Evolutionary conservation across 2,113 vertebrate species (phyloP).

Genomic region (Monopterus albus): DNA sequence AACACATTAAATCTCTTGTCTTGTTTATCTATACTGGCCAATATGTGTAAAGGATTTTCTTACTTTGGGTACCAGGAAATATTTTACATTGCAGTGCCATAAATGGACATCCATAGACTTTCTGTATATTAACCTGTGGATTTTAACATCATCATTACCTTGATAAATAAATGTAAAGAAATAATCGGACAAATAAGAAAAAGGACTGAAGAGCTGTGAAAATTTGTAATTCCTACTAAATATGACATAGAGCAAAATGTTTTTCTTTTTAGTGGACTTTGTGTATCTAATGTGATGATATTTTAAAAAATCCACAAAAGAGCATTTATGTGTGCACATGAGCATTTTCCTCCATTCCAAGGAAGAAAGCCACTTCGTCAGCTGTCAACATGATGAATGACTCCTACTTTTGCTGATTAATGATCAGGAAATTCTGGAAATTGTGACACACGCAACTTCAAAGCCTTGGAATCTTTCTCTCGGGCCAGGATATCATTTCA

Average conservation of each 20-base stretch:
- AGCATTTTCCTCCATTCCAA: not conserved
- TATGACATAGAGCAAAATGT: too few relatives aligned
- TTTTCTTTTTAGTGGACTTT: too few relatives aligned
- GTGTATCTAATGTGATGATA: too few relatives aligned
- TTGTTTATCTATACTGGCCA: not conserved
- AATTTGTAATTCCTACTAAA: too few relatives aligned
- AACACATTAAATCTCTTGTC: not conserved
- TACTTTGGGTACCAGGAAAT: not conserved
- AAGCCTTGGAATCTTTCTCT: slow-evolving; percentile 16
- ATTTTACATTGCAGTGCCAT: not conserved
- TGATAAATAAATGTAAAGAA: too few relatives aligned
- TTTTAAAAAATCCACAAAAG: too few relatives aligned
- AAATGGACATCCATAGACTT: not conserved
- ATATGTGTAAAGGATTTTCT: not conserved
- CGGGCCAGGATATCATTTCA: slow-evolving; percentile 9
- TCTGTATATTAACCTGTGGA: too few relatives aligned
- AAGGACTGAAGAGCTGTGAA: too few relatives aligned
- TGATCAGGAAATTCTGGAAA: slow-evolving; percentile 53
- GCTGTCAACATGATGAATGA: slow-evolving; percentile 58
- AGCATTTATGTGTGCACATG: not conserved
- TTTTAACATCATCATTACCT: too few relatives aligned
- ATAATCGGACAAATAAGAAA: too few relatives aligned
- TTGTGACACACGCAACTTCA: not conserved
- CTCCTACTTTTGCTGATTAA: slow-evolving; percentile 46
- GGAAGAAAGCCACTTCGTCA: slow-evolving; percentile 20